A percentile compares a stretch with the other conserved stretches of the same genome.
Evolutionary conservation across 2,888 invertebrate species (phyloP).

Genomic region (Steromphala cineraria): DNA sequence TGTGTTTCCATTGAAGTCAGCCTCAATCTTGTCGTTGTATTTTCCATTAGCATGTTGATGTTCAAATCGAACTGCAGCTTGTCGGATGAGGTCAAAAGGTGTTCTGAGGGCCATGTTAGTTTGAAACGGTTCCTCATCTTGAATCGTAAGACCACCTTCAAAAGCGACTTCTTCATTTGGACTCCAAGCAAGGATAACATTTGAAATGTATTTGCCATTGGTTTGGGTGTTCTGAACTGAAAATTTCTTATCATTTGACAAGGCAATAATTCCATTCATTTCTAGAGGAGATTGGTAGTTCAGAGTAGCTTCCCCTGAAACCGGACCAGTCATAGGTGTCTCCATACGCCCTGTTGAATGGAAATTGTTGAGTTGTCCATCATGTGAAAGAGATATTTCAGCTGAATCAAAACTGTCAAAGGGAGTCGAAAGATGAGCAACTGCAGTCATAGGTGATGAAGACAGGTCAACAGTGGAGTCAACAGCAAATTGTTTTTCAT

Average conservation of each 20-base stretch:
- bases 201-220: slow-evolving; percentile 4
- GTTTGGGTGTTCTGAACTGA: slow-evolving; percentile 21
- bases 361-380: slow-evolving; percentile 34
- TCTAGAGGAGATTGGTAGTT: slow-evolving; percentile 26
- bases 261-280: slow-evolving; percentile 18
- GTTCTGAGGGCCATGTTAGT: not conserved
- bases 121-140: not conserved
- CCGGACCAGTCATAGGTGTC: slow-evolving; percentile 29
- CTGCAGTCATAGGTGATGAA: slow-evolving; percentile 24
- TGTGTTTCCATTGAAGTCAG: slow-evolving; percentile 30
- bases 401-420: slow-evolving; percentile 36
- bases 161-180: not conserved
- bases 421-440: slow-evolving; percentile 36
- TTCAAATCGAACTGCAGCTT: not conserved
- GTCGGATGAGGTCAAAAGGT: not conserved
- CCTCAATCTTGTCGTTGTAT: slow-evolving; percentile 21
- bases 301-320: slow-evolving; percentile 25
- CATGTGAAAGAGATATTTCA: slow-evolving; percentile 34
- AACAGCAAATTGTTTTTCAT: not conserved
- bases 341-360: slow-evolving; percentile 22
- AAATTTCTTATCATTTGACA: slow-evolving; percentile 27
- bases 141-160: not conserved
- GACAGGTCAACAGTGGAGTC: slow-evolving; percentile 25
- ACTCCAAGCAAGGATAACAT: not conserved
- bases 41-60: not conserved